Conservation (phyloP, 2,113 vertebrate genomes). For the Theristicus caerulescens region DNA sequence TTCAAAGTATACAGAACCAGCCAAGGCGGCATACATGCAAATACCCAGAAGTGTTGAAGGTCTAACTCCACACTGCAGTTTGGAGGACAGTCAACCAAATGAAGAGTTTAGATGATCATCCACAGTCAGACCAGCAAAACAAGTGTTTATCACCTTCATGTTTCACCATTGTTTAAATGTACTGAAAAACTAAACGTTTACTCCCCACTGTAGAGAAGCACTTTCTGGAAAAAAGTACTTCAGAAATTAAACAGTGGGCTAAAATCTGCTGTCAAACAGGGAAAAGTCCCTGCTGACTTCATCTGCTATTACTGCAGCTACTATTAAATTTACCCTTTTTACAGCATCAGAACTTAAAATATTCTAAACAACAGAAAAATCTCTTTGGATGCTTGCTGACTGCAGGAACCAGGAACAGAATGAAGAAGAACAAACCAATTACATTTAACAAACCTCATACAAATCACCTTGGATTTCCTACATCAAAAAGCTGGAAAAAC, state of each 20-base stretch:
- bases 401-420: neutral
- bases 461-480: neutral
- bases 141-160: neutral
- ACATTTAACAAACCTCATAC: neutral
- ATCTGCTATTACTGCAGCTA: neutral
- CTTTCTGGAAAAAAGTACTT: neutral
- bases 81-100: neutral
- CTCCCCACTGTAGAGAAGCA: neutral
- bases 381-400: neutral
- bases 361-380: neutral
- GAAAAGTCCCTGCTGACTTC: neutral
- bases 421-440: neutral
- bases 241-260: neutral
- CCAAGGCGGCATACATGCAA: neutral
- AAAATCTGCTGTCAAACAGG: constrained; percentile 4
- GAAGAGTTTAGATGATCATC: neutral
- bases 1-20: neutral
- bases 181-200: neutral
- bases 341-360: neutral
- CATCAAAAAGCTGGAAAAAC: neutral
- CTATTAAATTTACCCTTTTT: constrained; percentile 10
- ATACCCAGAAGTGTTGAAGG: neutral
- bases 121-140: neutral
- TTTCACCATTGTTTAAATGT: neutral
- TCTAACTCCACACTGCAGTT: neutral